These are phyloP conservation scores for Planiliza haematocheilus DNA, from an alignment of 2,113 vertebrate species.

Conservation along the genomic window DNA sequence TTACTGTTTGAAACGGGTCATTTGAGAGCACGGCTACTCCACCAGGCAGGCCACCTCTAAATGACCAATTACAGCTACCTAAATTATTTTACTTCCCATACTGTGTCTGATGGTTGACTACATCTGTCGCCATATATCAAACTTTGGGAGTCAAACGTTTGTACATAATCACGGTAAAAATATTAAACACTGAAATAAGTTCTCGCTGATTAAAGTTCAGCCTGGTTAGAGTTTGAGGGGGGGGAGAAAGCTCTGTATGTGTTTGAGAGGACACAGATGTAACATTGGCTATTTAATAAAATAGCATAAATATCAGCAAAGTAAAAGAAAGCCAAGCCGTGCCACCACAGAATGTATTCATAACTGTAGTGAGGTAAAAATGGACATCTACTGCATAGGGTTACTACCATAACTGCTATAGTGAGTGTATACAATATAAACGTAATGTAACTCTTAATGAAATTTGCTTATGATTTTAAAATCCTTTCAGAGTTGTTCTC, in stretches of 20 bases:
- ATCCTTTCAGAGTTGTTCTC: slow-evolving; percentile 43
- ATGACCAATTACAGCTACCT: slow-evolving; percentile 22
- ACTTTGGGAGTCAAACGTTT: slow-evolving; percentile 4
- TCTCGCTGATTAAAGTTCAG: slow-evolving; percentile 10
- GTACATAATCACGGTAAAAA: slow-evolving; percentile 30
- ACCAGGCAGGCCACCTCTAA: slow-evolving; percentile 8
- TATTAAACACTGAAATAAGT: slow-evolving; percentile 34
- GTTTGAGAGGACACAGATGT: slow-evolving; percentile 17
- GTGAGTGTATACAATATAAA: slow-evolving; percentile 36
- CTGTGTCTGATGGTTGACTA: slow-evolving; percentile 58
- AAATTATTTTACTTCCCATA: slow-evolving; percentile 22
- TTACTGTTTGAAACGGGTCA: slow-evolving; percentile 31
- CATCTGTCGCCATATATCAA: slow-evolving; percentile 60
- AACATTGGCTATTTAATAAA: neutral
- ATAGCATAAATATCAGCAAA: slow-evolving; percentile 1
- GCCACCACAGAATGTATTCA: neutral
- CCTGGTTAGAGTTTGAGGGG: slow-evolving; percentile 6
- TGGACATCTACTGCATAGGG: neutral
- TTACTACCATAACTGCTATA: neutral
- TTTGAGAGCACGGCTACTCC: slow-evolving; percentile 22
- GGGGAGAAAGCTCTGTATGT: neutral
- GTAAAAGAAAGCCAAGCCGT: neutral
- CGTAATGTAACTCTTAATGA: slow-evolving; percentile 34
- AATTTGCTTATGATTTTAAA: slow-evolving; percentile 49
- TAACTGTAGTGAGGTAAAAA: slow-evolving; percentile 4